A percentile compares a stretch with the other conserved stretches of the same genome.
phyloP scores from a whole-genome alignment of 2,113 vertebrate species.

The Brachypodius melanocephalos region DNA sequence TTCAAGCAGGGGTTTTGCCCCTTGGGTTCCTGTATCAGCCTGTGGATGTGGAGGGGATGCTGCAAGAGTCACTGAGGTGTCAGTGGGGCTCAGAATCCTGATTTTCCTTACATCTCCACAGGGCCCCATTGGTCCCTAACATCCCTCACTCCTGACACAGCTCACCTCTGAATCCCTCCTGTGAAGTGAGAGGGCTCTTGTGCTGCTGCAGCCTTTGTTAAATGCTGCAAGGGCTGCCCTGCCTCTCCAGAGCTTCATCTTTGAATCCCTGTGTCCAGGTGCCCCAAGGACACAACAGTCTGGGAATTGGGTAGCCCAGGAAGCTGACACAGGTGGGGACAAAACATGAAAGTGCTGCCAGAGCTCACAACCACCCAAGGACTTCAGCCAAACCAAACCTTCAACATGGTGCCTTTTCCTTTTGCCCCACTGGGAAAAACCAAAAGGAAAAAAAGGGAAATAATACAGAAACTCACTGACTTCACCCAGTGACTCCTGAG shows the following conservation, averaged over 20 bases:
- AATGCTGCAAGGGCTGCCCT: not conserved
- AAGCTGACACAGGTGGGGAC: not conserved
- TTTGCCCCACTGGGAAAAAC: not conserved
- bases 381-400: not conserved
- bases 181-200: not conserved
- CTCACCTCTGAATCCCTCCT: not conserved
- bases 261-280: not conserved
- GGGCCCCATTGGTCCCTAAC: not conserved
- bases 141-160: not conserved
- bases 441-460: not conserved
- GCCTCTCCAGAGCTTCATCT: not conserved
- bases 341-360: not conserved
- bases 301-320: not conserved
- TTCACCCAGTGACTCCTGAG: not conserved
- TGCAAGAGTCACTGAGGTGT: not conserved
- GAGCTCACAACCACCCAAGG: not conserved
- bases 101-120: fast-evolving
- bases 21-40: not conserved
- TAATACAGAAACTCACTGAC: not conserved
- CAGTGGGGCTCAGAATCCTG: not conserved
- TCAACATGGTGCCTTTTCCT: not conserved
- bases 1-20: not conserved
- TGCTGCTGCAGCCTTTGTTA: not conserved
- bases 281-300: not conserved
- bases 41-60: slow-evolving; percentile 20